phyloP scores from a whole-genome alignment of 92 coral and sea anemone species.

The Galaxea fascicularis region DNA sequence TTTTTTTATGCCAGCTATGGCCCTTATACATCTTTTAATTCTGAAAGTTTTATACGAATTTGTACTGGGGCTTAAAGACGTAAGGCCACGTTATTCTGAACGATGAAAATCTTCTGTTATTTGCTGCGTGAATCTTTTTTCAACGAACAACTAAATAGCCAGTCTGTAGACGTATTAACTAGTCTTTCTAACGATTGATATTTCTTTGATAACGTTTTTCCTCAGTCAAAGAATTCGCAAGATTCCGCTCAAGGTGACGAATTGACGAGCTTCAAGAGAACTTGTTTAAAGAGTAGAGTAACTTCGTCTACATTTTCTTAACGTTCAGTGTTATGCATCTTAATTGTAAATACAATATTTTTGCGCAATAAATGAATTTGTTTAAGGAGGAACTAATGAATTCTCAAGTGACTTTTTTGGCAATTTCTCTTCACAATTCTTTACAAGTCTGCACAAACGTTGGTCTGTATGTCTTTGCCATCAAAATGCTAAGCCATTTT shows the following conservation, averaged over 20 bases:
- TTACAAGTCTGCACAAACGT: too few relatives aligned
- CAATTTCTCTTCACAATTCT: too few relatives aligned
- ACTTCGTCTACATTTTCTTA: not conserved
- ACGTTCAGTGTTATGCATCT: not conserved
- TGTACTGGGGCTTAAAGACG: too few relatives aligned
- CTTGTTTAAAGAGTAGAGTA: not conserved
- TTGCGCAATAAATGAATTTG: not conserved
- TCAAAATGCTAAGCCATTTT: too few relatives aligned
- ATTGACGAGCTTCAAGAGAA: not conserved
- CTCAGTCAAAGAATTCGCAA: slow-evolving; percentile 50
- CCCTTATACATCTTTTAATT: too few relatives aligned
- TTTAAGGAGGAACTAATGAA: not conserved
- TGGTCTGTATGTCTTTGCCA: too few relatives aligned
- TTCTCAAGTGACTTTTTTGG: not conserved
- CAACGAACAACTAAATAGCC: too few relatives aligned
- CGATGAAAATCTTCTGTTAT: too few relatives aligned
- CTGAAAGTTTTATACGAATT: too few relatives aligned
- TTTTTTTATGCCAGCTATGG: not conserved
- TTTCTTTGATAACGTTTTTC: not conserved
- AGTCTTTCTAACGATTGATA: not conserved
- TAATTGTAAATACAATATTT: not conserved
- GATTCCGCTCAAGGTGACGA: slow-evolving; percentile 43
- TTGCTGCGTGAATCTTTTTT: too few relatives aligned
- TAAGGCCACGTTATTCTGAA: too few relatives aligned
- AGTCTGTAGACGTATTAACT: not conserved